These are phyloP conservation scores for Falco novaeseelandiae DNA, from an alignment of 2,797 vertebrate genomes.

Conservation along the genomic window DNA sequence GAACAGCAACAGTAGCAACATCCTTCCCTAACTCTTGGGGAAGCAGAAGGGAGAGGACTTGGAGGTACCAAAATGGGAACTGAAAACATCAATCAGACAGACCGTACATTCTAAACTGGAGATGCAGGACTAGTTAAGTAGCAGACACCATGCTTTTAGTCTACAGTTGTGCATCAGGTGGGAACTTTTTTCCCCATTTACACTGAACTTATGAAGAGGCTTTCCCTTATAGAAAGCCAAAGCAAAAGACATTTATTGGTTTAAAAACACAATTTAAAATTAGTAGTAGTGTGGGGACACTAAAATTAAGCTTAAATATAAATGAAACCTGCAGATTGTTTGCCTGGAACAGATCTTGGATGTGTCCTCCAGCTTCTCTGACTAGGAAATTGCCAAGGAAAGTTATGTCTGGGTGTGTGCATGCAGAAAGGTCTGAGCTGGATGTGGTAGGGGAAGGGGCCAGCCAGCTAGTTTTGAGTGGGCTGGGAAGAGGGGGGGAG, in stretches of 20 bases:
- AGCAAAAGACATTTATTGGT: neutral
- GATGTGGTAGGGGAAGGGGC: neutral
- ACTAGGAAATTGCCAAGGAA: neutral
- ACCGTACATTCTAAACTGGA: neutral
- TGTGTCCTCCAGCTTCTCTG: neutral
- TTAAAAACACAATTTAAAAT: neutral
- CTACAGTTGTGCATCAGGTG: slow-evolving; percentile 49
- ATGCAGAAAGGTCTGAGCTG: neutral
- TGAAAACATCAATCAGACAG: neutral
- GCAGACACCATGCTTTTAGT: neutral
- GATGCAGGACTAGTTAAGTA: neutral
- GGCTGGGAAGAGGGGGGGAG: neutral
- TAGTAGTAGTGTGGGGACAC: neutral
- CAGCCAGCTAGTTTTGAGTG: neutral
- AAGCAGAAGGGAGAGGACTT: neutral
- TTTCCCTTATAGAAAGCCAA: neutral
- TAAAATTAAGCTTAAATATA: neutral
- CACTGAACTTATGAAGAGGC: neutral
- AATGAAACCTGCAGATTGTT: neutral
- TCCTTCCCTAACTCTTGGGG: neutral
- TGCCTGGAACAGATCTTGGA: neutral
- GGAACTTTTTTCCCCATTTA: neutral
- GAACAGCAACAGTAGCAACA: neutral
- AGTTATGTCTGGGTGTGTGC: neutral
- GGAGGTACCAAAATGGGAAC: neutral